phyloP scores from a whole-genome alignment of 2,113 vertebrate species.

The Myiozetetes cayanensis region DNA sequence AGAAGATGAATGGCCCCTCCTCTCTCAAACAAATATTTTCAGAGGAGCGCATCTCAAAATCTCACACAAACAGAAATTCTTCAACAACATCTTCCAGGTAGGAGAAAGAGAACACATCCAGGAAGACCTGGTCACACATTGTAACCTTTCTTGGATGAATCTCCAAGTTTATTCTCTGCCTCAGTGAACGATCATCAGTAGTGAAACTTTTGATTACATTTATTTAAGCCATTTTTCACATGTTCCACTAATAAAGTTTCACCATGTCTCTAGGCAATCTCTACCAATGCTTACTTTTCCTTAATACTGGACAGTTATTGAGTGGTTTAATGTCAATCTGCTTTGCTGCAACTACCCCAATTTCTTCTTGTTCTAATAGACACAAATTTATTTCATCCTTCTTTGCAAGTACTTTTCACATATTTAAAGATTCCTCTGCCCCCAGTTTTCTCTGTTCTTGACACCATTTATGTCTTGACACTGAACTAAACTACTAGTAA shows the following conservation, averaged over 20 bases:
- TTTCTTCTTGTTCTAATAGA: not conserved
- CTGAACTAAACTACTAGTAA: not conserved
- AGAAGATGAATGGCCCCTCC: not conserved
- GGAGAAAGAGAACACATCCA: not conserved
- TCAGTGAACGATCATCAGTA: not conserved
- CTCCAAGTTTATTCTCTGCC: not conserved
- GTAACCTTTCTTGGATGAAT: not conserved
- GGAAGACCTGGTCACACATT: not conserved
- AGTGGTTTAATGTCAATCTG: not conserved
- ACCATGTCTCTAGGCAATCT: not conserved
- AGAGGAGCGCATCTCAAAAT: not conserved
- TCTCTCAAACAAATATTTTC: slow-evolving; percentile 14
- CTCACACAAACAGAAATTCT: not conserved
- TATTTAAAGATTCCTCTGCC: not conserved
- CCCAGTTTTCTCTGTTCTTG: not conserved
- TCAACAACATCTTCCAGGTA: not conserved
- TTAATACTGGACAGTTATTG: not conserved
- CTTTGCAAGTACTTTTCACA: not conserved
- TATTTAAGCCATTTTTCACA: not conserved
- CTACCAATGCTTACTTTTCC: not conserved
- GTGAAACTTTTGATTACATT: not conserved
- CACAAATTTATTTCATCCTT: not conserved
- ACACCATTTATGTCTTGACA: not conserved
- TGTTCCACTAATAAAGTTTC: not conserved
- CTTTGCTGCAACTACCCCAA: not conserved